Evolutionary conservation across 1,140 invertebrate species (phyloP).

Genomic region (Caerostris extrusa): DNA sequence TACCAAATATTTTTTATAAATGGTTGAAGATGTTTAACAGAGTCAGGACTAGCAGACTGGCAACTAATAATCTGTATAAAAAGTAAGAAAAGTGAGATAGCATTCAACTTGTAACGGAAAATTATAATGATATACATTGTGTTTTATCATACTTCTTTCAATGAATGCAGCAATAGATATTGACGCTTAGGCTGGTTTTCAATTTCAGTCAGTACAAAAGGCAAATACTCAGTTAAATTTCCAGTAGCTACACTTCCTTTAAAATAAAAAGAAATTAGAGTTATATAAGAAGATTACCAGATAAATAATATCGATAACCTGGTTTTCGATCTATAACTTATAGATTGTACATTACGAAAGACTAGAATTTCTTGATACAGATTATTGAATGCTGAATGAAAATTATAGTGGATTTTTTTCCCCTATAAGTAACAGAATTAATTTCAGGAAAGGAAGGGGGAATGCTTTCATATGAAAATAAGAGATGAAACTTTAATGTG

Average conservation of each 20-base stretch:
- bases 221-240: conserved; percentile 95
- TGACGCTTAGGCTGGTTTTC: conserved; percentile 95
- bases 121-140: background rate
- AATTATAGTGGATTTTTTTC: no score
- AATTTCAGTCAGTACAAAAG: conserved; percentile 96
- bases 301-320: no score
- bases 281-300: background rate
- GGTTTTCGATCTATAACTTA: no score
- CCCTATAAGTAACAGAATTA: no score
- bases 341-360: no score
- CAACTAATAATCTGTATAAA: conserved; percentile 90
- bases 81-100: background rate
- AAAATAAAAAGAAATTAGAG: conserved; percentile 70
- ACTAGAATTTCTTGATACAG: no score
- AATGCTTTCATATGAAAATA: no score
- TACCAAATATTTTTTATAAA: conserved; percentile 89
- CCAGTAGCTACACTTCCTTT: conserved; percentile 93
- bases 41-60: conserved; percentile 88
- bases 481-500: no score
- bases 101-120: background rate
- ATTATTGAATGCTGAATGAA: no score
- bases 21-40: conserved; percentile 90
- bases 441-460: no score
- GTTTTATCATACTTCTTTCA: conserved; percentile 91
- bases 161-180: conserved; percentile 96